Conservation (phyloP, 2,888 invertebrate species). For the Philereme vetulata region DNA sequence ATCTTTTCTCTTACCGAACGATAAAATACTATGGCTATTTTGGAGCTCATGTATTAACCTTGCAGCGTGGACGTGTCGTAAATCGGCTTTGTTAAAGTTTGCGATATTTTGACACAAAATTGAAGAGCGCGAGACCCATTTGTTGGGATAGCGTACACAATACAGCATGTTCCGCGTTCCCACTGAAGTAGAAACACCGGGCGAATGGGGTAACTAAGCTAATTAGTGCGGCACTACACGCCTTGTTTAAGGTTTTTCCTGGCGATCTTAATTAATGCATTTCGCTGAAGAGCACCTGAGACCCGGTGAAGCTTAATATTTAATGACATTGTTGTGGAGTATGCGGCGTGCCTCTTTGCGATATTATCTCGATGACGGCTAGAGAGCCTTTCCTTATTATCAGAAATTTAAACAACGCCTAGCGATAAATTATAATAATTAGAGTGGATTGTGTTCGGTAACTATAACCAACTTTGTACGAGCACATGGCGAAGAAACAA, state of each 20-base stretch:
- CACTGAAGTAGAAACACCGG: constrained; percentile 26
- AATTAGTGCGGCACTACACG: constrained; percentile 56
- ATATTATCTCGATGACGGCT: constrained; percentile 31
- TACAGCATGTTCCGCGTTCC: constrained; percentile 9
- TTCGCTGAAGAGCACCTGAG: constrained; percentile 68
- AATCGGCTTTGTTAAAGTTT: constrained; percentile 27
- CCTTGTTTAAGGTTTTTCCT: constrained; percentile 61
- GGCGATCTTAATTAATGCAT: constrained; percentile 69
- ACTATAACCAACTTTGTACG: not conserved
- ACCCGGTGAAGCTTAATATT: constrained; percentile 56
- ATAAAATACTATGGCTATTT: constrained; percentile 40
- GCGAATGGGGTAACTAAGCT: constrained; percentile 49
- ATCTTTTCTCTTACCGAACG: constrained; percentile 46
- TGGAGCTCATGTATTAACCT: constrained; percentile 24
- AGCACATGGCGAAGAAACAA: not conserved
- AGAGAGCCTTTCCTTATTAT: constrained; percentile 21
- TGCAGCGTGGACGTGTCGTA: constrained; percentile 27
- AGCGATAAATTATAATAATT: constrained; percentile 27
- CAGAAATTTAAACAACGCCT: constrained; percentile 21
- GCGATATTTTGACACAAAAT: constrained; percentile 23
- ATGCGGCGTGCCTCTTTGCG: constrained; percentile 25
- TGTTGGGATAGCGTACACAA: constrained; percentile 24
- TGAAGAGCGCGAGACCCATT: constrained; percentile 14
- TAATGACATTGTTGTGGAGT: constrained; percentile 56
- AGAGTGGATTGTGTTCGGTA: constrained; percentile 4